Percentiles rank a stretch among this genome's conserved stretches.
phyloP scores from a whole-genome alignment of 2,113 vertebrate species.

The Danio rerio region GRCz12tu NC_133194.1:32634501-32635000 shows the following conservation, averaged over 20 bases:
- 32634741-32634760: neutral
- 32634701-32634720: slow-evolving; percentile 1
- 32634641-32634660: slow-evolving; percentile 7
- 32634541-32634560: slow-evolving; percentile 7
- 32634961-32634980: no score
- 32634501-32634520: slow-evolving; percentile 24
- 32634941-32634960: no score
- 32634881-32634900: no score
- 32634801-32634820: neutral
- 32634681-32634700: slow-evolving; percentile 19
- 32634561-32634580: slow-evolving; percentile 19
- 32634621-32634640: slow-evolving; percentile 34
- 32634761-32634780: neutral
- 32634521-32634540: slow-evolving; percentile 6
- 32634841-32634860: no score
- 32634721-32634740: neutral
- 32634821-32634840: neutral
- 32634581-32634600: neutral
- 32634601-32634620: slow-evolving; percentile 36
- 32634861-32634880: no score
- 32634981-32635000: no score
- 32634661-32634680: slow-evolving; percentile 6
- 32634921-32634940: no score
- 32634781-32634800: neutral
- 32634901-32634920: no score